phyloP scores from a whole-genome alignment of 92 coral and sea anemone species.

The Phenganax stokvisi region DNA sequence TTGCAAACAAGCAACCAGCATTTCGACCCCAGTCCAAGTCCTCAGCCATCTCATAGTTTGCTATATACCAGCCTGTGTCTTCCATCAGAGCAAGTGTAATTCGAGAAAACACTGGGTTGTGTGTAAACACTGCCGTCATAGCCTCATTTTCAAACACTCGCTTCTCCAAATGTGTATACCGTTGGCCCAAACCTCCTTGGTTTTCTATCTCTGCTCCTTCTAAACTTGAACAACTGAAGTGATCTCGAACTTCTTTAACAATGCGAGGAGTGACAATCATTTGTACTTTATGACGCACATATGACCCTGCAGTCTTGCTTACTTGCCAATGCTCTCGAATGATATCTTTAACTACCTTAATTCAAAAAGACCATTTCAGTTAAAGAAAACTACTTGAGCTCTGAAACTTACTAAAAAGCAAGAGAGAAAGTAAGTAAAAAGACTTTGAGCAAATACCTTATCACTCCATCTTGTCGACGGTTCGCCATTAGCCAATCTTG shows the following conservation, averaged over 20 bases:
- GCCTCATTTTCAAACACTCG: constrained; percentile 95
- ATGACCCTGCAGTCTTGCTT: constrained; percentile 38
- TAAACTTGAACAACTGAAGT: constrained; percentile 80
- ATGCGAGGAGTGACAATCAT: constrained; percentile 78
- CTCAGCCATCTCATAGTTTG: constrained; percentile 76
- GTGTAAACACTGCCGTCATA: constrained; percentile 90
- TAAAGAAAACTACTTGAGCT: no score
- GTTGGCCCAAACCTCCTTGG: constrained; percentile 80
- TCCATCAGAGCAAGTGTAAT: constrained; percentile 91
- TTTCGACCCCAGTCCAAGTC: constrained; percentile 79
- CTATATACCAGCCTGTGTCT: constrained; percentile 94
- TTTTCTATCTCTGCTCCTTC: constrained; percentile 98
- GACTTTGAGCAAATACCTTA: constrained; percentile 49
- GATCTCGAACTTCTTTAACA: constrained; percentile 63
- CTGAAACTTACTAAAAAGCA: no score
- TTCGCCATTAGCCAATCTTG: constrained; percentile 54
- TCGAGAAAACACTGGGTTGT: constrained; percentile 80
- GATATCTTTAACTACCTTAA: constrained; percentile 46
- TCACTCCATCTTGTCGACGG: constrained; percentile 69
- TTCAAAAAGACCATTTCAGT: neutral
- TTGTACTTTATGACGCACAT: constrained; percentile 52
- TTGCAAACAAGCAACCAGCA: constrained; percentile 81
- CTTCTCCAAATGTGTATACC: constrained; percentile 90
- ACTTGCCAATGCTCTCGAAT: constrained; percentile 68
- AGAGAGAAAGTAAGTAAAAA: no score